These are phyloP conservation scores for Rhabditoides inermis DNA, from an alignment of 2,888 invertebrate genomes.

Conservation along the genomic window DNA sequence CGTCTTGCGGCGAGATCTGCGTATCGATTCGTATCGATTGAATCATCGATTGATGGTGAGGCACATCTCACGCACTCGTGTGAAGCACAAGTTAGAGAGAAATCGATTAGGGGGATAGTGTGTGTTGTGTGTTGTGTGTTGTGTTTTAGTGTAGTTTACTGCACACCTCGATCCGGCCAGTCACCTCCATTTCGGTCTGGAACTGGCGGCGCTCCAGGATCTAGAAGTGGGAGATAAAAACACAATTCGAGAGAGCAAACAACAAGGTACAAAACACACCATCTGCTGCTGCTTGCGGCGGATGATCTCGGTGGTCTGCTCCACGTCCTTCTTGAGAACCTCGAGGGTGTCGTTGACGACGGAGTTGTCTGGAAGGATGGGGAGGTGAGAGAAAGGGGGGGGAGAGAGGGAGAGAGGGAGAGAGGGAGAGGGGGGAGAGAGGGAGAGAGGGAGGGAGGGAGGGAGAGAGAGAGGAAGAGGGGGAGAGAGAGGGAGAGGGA, in stretches of 20 bases:
- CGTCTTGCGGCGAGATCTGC: conserved; percentile 44
- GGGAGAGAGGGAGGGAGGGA: not conserved
- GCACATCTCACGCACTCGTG: too few relatives aligned
- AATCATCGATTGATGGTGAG: too few relatives aligned
- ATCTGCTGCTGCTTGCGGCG: conserved; percentile 42
- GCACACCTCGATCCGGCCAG: conserved; percentile 41
- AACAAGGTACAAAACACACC: conserved; percentile 15
- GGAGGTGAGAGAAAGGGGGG: not conserved
- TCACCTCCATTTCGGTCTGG: conserved; percentile 49
- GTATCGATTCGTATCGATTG: too few relatives aligned
- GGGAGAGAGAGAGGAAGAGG: conserved; percentile 1
- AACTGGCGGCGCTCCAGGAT: conserved; percentile 38
- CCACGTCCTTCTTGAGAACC: conserved; percentile 44
- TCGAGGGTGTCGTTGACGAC: conserved; percentile 41
- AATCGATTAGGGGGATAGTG: too few relatives aligned
- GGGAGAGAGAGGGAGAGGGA: conserved; percentile 1
- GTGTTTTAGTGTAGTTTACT: too few relatives aligned
- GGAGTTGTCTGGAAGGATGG: conserved; percentile 32
- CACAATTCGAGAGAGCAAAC: not conserved
- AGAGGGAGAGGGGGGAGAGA: not conserved
- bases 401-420: not conserved
- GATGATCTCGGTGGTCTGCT: conserved; percentile 48
- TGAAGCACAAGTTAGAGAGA: too few relatives aligned
- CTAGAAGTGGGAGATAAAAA: conserved; percentile 15
- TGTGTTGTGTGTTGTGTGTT: too few relatives aligned